These are phyloP conservation scores for Cyphomyrus discorhynchus DNA, from an alignment of 2,113 vertebrate species.

Conservation along the genomic window DNA sequence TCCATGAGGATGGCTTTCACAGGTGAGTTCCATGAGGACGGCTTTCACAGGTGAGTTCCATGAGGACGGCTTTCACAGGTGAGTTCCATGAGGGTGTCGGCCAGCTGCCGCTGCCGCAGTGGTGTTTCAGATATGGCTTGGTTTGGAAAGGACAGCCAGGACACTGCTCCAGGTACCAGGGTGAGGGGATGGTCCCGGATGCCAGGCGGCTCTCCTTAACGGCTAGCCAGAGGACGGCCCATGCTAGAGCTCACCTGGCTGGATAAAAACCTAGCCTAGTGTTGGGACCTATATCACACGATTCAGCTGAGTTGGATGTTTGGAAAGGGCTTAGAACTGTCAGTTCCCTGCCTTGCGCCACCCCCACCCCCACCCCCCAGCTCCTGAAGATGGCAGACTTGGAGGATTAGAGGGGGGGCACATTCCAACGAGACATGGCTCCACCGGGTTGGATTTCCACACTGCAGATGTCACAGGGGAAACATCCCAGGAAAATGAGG, in stretches of 20 bases:
- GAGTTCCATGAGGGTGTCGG: not conserved
- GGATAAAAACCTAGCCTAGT: constrained; percentile 43
- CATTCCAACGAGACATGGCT: constrained; percentile 55
- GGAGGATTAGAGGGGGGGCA: constrained; percentile 58
- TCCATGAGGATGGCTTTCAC: not conserved
- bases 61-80: not conserved
- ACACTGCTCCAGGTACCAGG: not conserved
- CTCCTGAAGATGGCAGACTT: constrained; percentile 29
- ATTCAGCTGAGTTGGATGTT: constrained; percentile 50
- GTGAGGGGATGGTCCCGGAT: not conserved
- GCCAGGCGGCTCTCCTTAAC: not conserved
- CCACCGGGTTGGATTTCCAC: constrained; percentile 51
- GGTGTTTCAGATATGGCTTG: not conserved
- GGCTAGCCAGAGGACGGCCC: constrained; percentile 32
- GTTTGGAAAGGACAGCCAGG: not conserved
- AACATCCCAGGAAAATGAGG: constrained; percentile 46
- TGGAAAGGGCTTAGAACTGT: constrained; percentile 60
- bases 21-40: not conserved
- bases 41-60: too few species aligned
- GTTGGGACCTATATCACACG: constrained; percentile 37
- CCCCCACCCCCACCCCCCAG: not conserved
- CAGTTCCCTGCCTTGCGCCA: constrained; percentile 35
- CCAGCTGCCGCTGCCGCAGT: not conserved
- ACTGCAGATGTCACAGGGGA: constrained; percentile 46
- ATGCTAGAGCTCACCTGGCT: constrained; percentile 37